Evolutionary conservation across 1,140 invertebrate genomes (phyloP), one percentile per base, ranked within the genome.

Genomic region (Drosophila elegans): DNA sequence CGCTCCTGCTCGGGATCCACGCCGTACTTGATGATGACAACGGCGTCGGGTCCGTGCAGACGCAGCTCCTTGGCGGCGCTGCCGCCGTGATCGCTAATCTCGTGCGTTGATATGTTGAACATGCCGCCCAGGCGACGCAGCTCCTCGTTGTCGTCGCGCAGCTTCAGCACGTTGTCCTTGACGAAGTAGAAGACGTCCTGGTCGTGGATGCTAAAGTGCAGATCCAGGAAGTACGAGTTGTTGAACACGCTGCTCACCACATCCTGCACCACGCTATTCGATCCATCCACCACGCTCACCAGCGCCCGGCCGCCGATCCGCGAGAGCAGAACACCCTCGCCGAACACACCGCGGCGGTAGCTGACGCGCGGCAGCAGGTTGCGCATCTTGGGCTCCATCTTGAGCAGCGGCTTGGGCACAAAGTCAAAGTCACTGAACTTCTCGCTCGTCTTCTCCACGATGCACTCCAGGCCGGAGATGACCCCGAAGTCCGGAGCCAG

Each of bases 131-230:
- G 93, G 32, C 97, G 93, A 53, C 96, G 94, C 16, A 99, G 93
- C 76, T 98, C 97, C 72, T 97, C 96, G 93, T 97, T 95, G 89
- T 99, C 98, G 78, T 98, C 97, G 32, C 96, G 94, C 27, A 97
- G 95, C 92, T 97, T 97, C 32, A 97, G 91, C 0, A 96, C 95
- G 84, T 97, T 98, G 78, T 97, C 96, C 92, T 99, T 99, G 1
- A 99, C 97, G 93, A 99, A 98, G 90, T 98, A 98, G 93, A 98
- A 98, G 0, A 98, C 96, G 82, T 98, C 98, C 93, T 98, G 95
- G 92, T 97, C 97, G 81, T 98, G 97, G 41, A 98, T 97, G 74
- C 96, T 97, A 80, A 98, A 98, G 92, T 97, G 96, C 0, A 98
- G 93, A 67, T 98, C 97, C n/a, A 99, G 92, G 93, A 98, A 97